A percentile compares a stretch with the other conserved stretches of the same genome.
phyloP scores from a whole-genome alignment of 2,797 vertebrate genomes.

The Spinus pinus region DNA sequence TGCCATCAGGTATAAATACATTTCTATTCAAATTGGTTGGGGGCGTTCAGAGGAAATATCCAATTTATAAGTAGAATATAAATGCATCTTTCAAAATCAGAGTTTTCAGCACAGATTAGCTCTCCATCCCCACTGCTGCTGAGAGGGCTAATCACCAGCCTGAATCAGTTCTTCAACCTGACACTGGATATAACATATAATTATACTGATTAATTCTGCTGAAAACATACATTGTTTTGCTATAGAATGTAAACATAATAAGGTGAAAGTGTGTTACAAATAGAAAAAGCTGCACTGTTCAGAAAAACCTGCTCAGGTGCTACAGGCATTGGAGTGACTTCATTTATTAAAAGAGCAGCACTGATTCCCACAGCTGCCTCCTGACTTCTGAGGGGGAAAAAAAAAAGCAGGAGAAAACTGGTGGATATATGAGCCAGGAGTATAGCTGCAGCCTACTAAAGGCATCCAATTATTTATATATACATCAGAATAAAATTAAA shows the following conservation, averaged over 20 bases:
- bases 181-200: slow-evolving; percentile 50
- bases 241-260: slow-evolving; percentile 54
- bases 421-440: background rate
- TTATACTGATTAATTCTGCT: slow-evolving; percentile 59
- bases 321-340: background rate
- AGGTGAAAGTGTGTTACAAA: slow-evolving; percentile 15
- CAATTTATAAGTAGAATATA: background rate
- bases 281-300: background rate
- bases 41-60: background rate
- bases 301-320: background rate
- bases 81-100: background rate
- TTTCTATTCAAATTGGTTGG: background rate
- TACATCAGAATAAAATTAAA: background rate
- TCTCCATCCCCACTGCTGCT: slow-evolving; percentile 5
- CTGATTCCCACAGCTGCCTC: background rate
- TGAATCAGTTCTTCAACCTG: slow-evolving; percentile 11
- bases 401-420: background rate
- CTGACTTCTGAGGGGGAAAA: background rate
- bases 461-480: background rate
- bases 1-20: background rate
- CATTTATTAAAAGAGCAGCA: background rate
- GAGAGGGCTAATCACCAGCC: slow-evolving; percentile 35
- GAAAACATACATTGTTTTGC: slow-evolving; percentile 54
- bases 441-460: background rate
- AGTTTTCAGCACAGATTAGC: background rate